These are phyloP conservation scores for Pseudorasbora parva DNA, from an alignment of 2,113 vertebrate genomes.

Conservation along the genomic window DNA sequence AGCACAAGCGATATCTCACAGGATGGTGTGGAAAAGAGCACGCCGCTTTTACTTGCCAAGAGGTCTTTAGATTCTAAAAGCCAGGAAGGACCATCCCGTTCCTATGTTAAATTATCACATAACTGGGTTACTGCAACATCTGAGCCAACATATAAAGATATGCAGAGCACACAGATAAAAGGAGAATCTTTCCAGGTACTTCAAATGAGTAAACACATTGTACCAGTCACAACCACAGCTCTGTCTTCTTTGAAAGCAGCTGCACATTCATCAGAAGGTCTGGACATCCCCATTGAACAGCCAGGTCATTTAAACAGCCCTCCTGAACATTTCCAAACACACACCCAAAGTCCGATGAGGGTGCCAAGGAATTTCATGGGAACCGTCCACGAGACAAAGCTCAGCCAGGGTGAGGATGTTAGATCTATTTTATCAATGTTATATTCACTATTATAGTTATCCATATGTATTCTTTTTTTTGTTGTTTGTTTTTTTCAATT, in stretches of 20 bases:
- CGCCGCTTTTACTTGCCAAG: constrained; percentile 46
- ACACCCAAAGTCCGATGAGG: not conserved
- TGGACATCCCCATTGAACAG: not conserved
- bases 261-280: not conserved
- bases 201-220: constrained; percentile 12
- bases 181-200: not conserved
- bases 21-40: constrained; percentile 23
- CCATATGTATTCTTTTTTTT: not conserved
- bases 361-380: not conserved
- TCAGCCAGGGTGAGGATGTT: constrained; percentile 21
- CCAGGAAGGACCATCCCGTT: constrained; percentile 23
- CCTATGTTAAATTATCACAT: not conserved
- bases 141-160: constrained; percentile 10
- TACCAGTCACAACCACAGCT: constrained; percentile 6
- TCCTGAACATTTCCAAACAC: constrained; percentile 24
- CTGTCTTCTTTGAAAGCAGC: not conserved
- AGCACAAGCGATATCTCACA: not conserved
- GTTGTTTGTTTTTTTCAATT: not conserved
- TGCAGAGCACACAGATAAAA: not conserved
- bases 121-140: constrained; percentile 5
- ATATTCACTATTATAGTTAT: too few relatives aligned
- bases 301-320: constrained; percentile 7
- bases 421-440: not conserved
- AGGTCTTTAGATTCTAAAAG: constrained; percentile 52
- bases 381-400: not conserved